Conservation (phyloP, 2,888 invertebrate genomes). For the Agriopis marginaria region DNA sequence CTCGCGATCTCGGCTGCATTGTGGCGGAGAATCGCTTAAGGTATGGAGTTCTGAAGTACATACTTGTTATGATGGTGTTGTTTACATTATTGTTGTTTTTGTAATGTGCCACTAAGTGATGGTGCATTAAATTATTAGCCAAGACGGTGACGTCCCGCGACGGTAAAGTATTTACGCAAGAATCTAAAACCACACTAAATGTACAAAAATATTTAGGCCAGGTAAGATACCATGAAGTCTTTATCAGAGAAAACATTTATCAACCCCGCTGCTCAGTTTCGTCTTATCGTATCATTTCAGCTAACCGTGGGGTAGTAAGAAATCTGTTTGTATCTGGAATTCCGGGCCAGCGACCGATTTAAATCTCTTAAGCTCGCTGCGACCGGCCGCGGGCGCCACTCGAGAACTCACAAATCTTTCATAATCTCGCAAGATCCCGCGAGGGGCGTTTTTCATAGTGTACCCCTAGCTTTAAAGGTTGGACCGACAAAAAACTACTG, state of each 20-base stretch:
- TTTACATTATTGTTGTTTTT: not conserved
- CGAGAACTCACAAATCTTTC: conserved; percentile 85
- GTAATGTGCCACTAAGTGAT: not conserved
- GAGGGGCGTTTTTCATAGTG: conserved; percentile 82
- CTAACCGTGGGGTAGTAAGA: conserved; percentile 69
- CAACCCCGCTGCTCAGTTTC: conserved; percentile 38
- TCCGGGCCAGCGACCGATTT: conserved; percentile 84
- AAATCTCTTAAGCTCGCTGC: conserved; percentile 84
- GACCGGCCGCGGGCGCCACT: conserved; percentile 78
- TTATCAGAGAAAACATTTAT: conserved; percentile 36
- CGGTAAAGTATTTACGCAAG: not conserved
- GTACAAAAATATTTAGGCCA: not conserved
- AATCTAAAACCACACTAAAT: not conserved
- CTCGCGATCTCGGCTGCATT: conserved; percentile 76
- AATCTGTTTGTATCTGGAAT: conserved; percentile 85
- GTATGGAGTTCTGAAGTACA: conserved; percentile 18
- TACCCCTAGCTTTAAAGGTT: conserved; percentile 60
- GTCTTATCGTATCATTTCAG: conserved; percentile 62
- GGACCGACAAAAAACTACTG: conserved; percentile 56
- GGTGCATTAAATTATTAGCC: not conserved
- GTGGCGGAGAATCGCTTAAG: conserved; percentile 56
- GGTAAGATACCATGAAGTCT: conserved; percentile 16
- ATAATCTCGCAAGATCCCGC: conserved; percentile 81
- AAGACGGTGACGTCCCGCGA: no score
- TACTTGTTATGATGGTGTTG: not conserved